A percentile compares a stretch with the other conserved stretches of the same genome.
phyloP scores from a whole-genome alignment of 2,888 invertebrate species.

The Osedax fenrisi region DNA sequence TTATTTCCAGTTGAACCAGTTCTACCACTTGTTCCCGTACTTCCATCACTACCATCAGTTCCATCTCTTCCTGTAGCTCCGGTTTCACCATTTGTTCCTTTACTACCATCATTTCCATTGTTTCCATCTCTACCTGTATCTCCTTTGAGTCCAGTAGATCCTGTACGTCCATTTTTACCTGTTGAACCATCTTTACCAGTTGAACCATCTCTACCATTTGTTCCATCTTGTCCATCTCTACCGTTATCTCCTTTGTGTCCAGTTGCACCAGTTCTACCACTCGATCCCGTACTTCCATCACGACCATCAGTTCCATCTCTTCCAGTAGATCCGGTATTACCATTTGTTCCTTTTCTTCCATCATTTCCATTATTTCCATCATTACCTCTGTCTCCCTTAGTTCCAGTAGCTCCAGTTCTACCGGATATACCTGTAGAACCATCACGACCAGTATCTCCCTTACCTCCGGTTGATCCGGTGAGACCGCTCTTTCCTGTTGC shows the following conservation, averaged over 20 bases:
- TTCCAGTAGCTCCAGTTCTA: slow-evolving; percentile 24
- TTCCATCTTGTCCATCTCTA: slow-evolving; percentile 22
- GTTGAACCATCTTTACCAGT: slow-evolving; percentile 26
- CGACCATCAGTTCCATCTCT: slow-evolving; percentile 28
- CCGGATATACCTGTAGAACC: slow-evolving; percentile 26
- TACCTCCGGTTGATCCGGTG: slow-evolving; percentile 29
- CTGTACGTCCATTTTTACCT: slow-evolving; percentile 27
- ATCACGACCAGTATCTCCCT: slow-evolving; percentile 13
- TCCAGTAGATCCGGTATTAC: slow-evolving; percentile 28
- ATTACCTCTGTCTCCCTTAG: slow-evolving; percentile 22
- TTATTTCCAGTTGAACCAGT: slow-evolving; percentile 28
- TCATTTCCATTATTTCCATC: slow-evolving; percentile 28
- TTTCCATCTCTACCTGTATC: slow-evolving; percentile 9
- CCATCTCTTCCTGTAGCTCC: slow-evolving; percentile 23
- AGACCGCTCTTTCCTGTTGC: not conserved
- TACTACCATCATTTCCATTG: not conserved
- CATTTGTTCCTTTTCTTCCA: slow-evolving; percentile 27
- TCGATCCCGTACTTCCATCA: slow-evolving; percentile 14
- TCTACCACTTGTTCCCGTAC: slow-evolving; percentile 28
- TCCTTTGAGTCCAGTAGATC: slow-evolving; percentile 11
- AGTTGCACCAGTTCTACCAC: slow-evolving; percentile 23
- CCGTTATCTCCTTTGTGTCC: slow-evolving; percentile 27
- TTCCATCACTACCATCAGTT: slow-evolving; percentile 27
- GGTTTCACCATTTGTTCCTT: not conserved
- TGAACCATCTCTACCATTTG: slow-evolving; percentile 27